phyloP scores from a whole-genome alignment of 2,888 invertebrate genomes.

The Hermaeophaga mercurialis region DNA sequence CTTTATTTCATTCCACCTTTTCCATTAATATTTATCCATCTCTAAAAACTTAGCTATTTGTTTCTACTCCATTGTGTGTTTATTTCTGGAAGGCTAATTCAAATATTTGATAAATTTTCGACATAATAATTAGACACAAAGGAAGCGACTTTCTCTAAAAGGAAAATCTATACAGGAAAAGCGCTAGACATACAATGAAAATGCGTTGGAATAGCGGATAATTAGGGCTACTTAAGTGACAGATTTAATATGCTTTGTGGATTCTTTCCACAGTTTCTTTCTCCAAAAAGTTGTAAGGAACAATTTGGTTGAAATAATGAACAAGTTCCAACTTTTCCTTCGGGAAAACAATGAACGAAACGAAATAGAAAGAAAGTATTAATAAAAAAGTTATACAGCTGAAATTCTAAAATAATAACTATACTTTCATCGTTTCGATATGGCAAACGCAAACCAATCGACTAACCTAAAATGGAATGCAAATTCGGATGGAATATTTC shows the following conservation, averaged over 20 bases:
- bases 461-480: too few relatives aligned
- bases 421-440: too few relatives aligned
- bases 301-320: too few relatives aligned
- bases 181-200: conserved; percentile 9
- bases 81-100: conserved; percentile 11
- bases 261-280: background rate
- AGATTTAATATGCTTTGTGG: conserved; percentile 5
- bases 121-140: conserved; percentile 13
- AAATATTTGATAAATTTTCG: conserved; percentile 17
- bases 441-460: too few relatives aligned
- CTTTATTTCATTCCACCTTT: conserved; percentile 5
- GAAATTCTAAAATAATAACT: too few relatives aligned
- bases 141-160: conserved; percentile 12
- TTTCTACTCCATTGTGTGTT: conserved; percentile 13
- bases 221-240: conserved; percentile 15
- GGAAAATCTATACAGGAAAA: conserved; percentile 17
- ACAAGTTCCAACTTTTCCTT: too few relatives aligned
- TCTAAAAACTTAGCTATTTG: conserved; percentile 16
- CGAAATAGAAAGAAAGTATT: too few relatives aligned
- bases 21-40: conserved; percentile 16
- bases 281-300: too few relatives aligned
- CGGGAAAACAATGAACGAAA: too few relatives aligned
- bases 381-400: too few relatives aligned
- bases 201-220: conserved; percentile 6
- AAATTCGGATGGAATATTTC: too few relatives aligned